Base-by-base conservation (phyloP, 2,113 vertebrate species). In the Steatornis caripensis region DNA sequence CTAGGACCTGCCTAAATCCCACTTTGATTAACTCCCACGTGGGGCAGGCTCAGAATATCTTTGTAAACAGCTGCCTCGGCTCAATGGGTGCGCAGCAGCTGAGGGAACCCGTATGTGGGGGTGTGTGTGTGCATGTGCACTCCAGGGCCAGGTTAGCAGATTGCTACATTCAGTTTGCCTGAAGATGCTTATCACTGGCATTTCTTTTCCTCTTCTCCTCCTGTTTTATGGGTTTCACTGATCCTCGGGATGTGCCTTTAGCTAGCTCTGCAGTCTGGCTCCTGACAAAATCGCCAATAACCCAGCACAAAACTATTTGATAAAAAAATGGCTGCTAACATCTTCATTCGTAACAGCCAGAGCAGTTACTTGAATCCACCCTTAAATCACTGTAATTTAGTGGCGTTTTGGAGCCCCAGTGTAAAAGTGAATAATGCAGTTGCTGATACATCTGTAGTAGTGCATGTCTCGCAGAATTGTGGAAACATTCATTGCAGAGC, bases 101-200 rank as follows among this genome's bases (percentile, higher is more conserved):
- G 12, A 54, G 18, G 46, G 46, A 68, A 48, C 49, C 16, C 5
- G 1, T 3, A 8, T 0, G 2, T 6, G 19, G 9, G 4, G 15
- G 9, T 5, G 15, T 27, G 55, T 27, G 21, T 6, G 12, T 20
- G 22, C 18, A 5, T 0, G 1, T 32, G 21, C 41, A 8, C 2
- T 1, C 26, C 62, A 26, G n/a, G 32, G 39, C 27, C 84, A 32
- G 15, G 20, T 46, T 11, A 36, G 43, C 72, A 91, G 54, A 37
- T 21, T 26, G 11, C 39, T 48, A 6, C 4, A 6, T 53, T 75
- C n/a, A 3, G 12, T 64, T 58, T 64, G 6, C 6, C 32, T 14
- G 22, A 22, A 10, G 14, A 32, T 76, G n/a, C 16, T 75, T 34
- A 34, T 62, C 54, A 13, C 22, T 0, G 1, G 13, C 26, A 46